phyloP scores from a whole-genome alignment of 2,797 vertebrate genomes.

The Chelon auratus region DNA sequence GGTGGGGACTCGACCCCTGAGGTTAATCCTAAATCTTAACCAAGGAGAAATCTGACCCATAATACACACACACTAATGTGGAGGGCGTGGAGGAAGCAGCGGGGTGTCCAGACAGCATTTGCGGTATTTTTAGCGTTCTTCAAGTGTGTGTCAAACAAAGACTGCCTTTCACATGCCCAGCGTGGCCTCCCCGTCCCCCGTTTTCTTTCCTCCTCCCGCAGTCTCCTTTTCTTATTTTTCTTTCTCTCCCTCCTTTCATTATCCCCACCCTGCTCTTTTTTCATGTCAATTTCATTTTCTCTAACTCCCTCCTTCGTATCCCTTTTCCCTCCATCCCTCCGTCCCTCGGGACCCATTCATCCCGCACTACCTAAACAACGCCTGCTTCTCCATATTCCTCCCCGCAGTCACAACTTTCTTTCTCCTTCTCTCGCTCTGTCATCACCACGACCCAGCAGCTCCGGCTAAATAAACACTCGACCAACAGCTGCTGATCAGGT shows the following conservation, averaged over 20 bases:
- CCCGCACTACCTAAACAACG: conserved; percentile 53
- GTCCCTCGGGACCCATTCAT: conserved; percentile 65
- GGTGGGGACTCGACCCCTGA: conserved; percentile 58
- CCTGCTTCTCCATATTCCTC: conserved; percentile 29
- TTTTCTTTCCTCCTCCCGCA: conserved; percentile 27
- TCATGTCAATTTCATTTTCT: conserved; percentile 61
- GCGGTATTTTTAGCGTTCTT: conserved; percentile 68
- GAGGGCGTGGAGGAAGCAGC: conserved; percentile 46
- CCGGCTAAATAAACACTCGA: conserved; percentile 73
- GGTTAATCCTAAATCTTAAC: conserved; percentile 71
- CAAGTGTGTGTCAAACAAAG: conserved; percentile 64
- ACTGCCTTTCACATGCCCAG: conserved; percentile 63
- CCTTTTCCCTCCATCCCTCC: conserved; percentile 6
- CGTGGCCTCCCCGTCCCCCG: conserved; percentile 36
- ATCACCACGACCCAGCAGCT: conserved; percentile 43
- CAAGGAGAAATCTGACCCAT: conserved; percentile 61
- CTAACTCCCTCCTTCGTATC: conserved; percentile 37
- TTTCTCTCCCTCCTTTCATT: conserved; percentile 47
- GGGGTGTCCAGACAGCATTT: conserved; percentile 58
- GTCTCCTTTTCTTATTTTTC: conserved; percentile 60
- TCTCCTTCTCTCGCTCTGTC: conserved; percentile 46
- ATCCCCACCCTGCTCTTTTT: conserved; percentile 25
- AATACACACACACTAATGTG: conserved; percentile 10
- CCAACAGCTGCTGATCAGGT: conserved; percentile 72
- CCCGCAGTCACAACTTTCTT: conserved; percentile 57